Conservation (phyloP, 2,797 vertebrate species). For the Poeciliopsis gracilis region DNA sequence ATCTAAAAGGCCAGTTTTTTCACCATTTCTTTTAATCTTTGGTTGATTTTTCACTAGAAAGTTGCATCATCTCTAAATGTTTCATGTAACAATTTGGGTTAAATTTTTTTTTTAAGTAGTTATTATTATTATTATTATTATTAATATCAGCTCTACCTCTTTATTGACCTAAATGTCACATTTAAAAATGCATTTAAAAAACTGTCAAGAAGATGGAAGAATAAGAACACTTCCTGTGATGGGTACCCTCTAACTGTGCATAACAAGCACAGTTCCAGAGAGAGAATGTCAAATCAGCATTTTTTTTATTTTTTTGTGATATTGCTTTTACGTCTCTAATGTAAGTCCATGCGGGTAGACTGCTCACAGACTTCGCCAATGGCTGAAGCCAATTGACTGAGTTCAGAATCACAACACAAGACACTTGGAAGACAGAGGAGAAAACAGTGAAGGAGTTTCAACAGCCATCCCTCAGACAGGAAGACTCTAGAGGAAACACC, state of each 20-base stretch:
- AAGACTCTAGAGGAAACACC: conserved; percentile 95
- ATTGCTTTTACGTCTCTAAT: conserved; percentile 71
- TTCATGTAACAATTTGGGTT: not conserved
- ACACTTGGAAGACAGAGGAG: conserved; percentile 68
- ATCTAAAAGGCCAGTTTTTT: not conserved
- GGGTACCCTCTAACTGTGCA: conserved; percentile 28
- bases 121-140: not conserved
- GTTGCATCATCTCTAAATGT: not conserved
- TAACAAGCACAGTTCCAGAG: conserved; percentile 47
- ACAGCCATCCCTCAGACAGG: conserved; percentile 91
- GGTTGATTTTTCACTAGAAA: not conserved
- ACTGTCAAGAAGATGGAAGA: not conserved
- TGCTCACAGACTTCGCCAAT: conserved; percentile 81
- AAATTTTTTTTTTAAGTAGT: not conserved
- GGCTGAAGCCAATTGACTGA: conserved; percentile 84
- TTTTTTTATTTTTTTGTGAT: conserved; percentile 32
- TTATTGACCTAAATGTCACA: not conserved
- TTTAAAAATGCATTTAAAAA: conserved; percentile 1
- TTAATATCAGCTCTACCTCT: not conserved
- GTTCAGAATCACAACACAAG: conserved; percentile 81
- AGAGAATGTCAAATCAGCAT: conserved; percentile 64
- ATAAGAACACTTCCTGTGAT: conserved; percentile 34
- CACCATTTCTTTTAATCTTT: not conserved
- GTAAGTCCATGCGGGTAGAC: conserved; percentile 74
- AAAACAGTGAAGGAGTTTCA: conserved; percentile 83